phyloP scores from a whole-genome alignment of 2,113 vertebrate species.

The Syngnathoides biaculeatus region DNA sequence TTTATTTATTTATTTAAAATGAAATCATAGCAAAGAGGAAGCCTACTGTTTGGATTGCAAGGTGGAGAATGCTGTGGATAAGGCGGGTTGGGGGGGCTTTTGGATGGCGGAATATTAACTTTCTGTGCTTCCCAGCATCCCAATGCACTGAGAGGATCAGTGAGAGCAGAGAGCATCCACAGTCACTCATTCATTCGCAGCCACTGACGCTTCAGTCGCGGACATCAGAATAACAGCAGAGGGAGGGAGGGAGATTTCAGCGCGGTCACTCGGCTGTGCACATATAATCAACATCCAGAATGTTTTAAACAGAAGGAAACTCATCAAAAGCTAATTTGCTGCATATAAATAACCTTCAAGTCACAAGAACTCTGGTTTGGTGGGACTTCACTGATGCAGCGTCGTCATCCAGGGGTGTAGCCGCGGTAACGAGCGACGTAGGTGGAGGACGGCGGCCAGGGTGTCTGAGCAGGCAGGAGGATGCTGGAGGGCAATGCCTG shows the following conservation, averaged over 20 bases:
- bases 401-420: conserved; percentile 33
- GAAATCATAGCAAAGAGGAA: not conserved
- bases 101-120: conserved; percentile 47
- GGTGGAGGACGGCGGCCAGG: conserved; percentile 60
- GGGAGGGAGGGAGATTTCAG: conserved; percentile 5
- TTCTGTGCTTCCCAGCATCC: conserved; percentile 50
- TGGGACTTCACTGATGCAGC: conserved; percentile 12
- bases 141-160: conserved; percentile 37
- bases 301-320: conserved; percentile 18
- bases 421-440: conserved; percentile 19
- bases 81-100: not conserved
- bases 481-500: conserved; percentile 98
- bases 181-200: conserved; percentile 41
- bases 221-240: not conserved
- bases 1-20: not conserved
- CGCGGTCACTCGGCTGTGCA: too few relatives aligned
- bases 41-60: not conserved
- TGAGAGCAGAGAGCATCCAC: conserved; percentile 34
- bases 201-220: not conserved
- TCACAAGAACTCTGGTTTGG: not conserved
- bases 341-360: not conserved
- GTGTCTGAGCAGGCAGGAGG: conserved; percentile 83
- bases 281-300: not conserved
- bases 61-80: not conserved
- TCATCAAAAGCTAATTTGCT: not conserved